phyloP scores from a whole-genome alignment of 2,888 invertebrate species.

The Pomacea canaliculata region DNA sequence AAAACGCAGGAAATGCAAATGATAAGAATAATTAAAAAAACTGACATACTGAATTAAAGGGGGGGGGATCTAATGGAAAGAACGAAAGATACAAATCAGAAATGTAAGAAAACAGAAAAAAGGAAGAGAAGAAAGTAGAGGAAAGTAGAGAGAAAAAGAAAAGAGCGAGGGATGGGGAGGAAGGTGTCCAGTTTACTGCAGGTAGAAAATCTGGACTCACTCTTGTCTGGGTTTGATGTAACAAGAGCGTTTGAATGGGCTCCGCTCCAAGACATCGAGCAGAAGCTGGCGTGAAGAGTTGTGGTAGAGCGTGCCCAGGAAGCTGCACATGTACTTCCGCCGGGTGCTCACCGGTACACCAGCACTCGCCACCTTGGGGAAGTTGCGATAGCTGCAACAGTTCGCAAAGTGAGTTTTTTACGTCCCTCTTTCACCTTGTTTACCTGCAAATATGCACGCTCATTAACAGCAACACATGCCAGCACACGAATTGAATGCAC shows the following conservation, averaged over 20 bases:
- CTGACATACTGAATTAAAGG: no score
- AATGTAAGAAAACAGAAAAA: no score
- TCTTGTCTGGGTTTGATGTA: constrained; percentile 54
- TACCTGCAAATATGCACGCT: no score
- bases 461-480: not conserved
- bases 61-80: no score
- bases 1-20: no score
- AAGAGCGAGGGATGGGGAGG: not conserved
- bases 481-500: no score
- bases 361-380: constrained; percentile 68
- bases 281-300: constrained; percentile 71
- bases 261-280: constrained; percentile 57
- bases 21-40: no score
- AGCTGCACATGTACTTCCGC: constrained; percentile 72
- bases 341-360: constrained; percentile 60
- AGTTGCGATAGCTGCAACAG: constrained; percentile 70
- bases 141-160: not conserved
- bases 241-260: constrained; percentile 49
- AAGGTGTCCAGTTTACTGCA: not conserved
- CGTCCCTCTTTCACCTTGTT: no score
- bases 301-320: constrained; percentile 72
- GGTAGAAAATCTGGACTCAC: constrained; percentile 45
- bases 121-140: not conserved
- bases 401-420: not conserved
- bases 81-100: no score